These are phyloP conservation scores for Andricus grossulariae DNA, from an alignment of 1,140 invertebrate genomes.

Conservation along the genomic window DNA sequence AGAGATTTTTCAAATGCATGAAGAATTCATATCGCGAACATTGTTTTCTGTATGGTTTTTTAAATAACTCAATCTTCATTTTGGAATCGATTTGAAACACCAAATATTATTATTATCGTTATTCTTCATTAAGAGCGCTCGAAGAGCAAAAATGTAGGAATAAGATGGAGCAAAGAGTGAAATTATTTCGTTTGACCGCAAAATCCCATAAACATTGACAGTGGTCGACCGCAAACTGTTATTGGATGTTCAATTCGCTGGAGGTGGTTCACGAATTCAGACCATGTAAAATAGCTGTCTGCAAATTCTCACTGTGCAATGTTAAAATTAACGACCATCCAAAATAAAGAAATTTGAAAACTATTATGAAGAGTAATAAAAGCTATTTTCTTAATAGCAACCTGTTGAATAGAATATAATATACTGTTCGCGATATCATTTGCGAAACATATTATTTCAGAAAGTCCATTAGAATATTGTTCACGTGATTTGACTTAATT, in stretches of 20 bases:
- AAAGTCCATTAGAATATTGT: neutral
- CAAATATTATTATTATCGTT: neutral
- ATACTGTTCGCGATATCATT: neutral
- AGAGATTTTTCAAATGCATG: neutral
- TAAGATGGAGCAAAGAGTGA: conserved; percentile 53
- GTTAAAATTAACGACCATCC: neutral
- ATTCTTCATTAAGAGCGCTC: neutral
- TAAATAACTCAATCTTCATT: neutral
- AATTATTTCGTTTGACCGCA: conserved; percentile 66
- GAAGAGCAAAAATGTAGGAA: conserved; percentile 34
- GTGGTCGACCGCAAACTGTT: conserved; percentile 65
- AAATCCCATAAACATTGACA: conserved; percentile 72
- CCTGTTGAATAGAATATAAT: conserved; percentile 1
- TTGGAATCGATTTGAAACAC: conserved; percentile 3
- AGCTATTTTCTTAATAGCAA: conserved; percentile 3
- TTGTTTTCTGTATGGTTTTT: neutral
- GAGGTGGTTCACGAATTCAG: conserved; percentile 43
- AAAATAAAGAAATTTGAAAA: neutral
- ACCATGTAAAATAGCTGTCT: neutral
- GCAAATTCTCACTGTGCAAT: neutral
- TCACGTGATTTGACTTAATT: neutral
- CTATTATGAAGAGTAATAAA: neutral
- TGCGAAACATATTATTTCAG: neutral
- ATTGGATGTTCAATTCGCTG: conserved; percentile 67
- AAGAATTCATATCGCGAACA: too few relatives aligned